phyloP scores from a whole-genome alignment of 2,888 invertebrate genomes.

The Neria commutata region DNA sequence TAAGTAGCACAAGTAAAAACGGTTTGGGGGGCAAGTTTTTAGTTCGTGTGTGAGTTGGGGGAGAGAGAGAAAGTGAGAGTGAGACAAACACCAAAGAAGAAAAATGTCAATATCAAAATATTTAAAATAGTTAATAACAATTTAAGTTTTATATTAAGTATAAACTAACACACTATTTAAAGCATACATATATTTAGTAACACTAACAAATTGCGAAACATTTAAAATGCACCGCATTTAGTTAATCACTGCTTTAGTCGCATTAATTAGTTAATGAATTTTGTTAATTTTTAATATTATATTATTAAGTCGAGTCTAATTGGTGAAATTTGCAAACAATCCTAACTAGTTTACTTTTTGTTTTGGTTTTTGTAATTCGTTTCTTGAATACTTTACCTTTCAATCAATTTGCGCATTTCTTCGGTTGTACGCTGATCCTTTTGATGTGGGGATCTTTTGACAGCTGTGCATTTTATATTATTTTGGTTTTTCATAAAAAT shows the following conservation, averaged over 20 bases:
- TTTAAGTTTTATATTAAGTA: conserved; percentile 11
- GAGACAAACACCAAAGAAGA: conserved; percentile 20
- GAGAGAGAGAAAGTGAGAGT: conserved; percentile 5
- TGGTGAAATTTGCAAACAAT: background rate
- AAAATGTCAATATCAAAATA: background rate
- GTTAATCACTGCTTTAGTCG: too few relatives aligned
- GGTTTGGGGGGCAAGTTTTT: conserved; percentile 19
- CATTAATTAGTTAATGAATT: too few relatives aligned
- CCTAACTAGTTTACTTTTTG: conserved; percentile 16
- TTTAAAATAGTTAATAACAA: conserved; percentile 15
- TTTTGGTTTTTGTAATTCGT: conserved; percentile 64
- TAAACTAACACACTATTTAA: conserved; percentile 11
- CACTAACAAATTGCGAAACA: background rate
- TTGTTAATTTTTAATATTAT: background rate
- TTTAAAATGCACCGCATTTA: background rate
- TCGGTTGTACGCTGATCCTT: conserved; percentile 94
- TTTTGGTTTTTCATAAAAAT: conserved; percentile 29
- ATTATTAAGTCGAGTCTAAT: conserved; percentile 10
- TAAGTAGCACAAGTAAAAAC: conserved; percentile 25
- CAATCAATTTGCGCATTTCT: conserved; percentile 97
- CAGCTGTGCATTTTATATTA: conserved; percentile 48
- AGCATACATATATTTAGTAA: conserved; percentile 31
- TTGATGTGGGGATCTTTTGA: conserved; percentile 72
- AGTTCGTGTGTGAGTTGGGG: conserved; percentile 13
- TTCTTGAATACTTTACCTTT: conserved; percentile 79